These are phyloP conservation scores for Andrena hattorfiana DNA, from an alignment of 2,888 invertebrate species.

Conservation along the genomic window DNA sequence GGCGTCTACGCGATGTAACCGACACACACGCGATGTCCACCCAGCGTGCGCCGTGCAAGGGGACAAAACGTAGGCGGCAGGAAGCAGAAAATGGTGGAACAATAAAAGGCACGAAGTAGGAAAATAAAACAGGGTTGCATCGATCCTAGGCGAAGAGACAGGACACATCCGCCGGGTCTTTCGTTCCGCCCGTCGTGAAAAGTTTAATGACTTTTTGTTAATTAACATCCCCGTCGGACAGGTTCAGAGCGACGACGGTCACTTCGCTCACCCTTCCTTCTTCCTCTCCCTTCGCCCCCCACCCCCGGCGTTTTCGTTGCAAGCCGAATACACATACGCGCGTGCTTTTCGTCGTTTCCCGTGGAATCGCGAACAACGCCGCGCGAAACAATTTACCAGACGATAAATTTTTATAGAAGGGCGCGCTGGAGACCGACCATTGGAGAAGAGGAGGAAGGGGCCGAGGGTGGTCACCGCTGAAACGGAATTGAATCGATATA, in stretches of 20 bases:
- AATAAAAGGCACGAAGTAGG: slow-evolving; percentile 51
- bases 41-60: background rate
- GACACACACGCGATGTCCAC: background rate
- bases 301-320: slow-evolving; percentile 54
- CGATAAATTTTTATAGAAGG: slow-evolving; percentile 85
- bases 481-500: slow-evolving; percentile 85
- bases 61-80: background rate
- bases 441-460: slow-evolving; percentile 27
- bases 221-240: slow-evolving; percentile 82
- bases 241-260: slow-evolving; percentile 80
- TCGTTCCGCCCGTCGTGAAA: slow-evolving; percentile 80
- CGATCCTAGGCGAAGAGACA: slow-evolving; percentile 67
- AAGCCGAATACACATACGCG: slow-evolving; percentile 42
- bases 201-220: slow-evolving; percentile 85
- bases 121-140: slow-evolving; percentile 60
- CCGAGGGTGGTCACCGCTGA: slow-evolving; percentile 74
- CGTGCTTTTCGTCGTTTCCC: slow-evolving; percentile 59
- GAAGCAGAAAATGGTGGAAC: slow-evolving; percentile 34
- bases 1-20: background rate
- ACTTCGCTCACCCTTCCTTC: slow-evolving; percentile 64
- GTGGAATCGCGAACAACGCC: slow-evolving; percentile 76
- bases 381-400: slow-evolving; percentile 85
- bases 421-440: slow-evolving; percentile 58
- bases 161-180: slow-evolving; percentile 66
- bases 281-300: slow-evolving; percentile 35